Base-by-base conservation (phyloP, 2,888 invertebrate species). In the Spodoptera exigua region DNA sequence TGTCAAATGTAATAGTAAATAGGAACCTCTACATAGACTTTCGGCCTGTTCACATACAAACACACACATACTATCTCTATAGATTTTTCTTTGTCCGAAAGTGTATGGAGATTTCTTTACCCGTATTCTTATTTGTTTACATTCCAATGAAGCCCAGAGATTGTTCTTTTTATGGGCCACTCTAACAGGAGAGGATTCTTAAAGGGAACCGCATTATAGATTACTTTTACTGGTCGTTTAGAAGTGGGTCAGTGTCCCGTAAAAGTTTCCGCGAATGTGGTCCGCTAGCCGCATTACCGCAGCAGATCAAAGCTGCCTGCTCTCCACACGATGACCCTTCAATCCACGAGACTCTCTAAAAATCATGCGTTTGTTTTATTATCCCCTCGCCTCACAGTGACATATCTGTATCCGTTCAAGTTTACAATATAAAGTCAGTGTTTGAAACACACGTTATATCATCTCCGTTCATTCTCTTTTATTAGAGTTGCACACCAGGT, bases 181-280 rank as follows among this genome's bases (percentile, higher is more conserved):
- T 69, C 52, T 75, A 67, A 66, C 68, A 63, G 61, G 68, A 66
- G 43, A 69, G 58, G 65, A 78, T 83, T 84, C 84, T 85, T 86
- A 76, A 84, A 83, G 84, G 81, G 82, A 70, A 70, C 74, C 82
- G 79, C 70, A 82, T 86, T 84, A 85, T 71, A 75, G 78, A 85
- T 82, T 84, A 85, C 84, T 88, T 88, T 83, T 83, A 82, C 79
- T 74, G 77, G 69, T 79, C 71, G 86, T 88, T 90, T 80, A 89
- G 90, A 91, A 88, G 91, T 89, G 85, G 88, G 86, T 88, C 89
- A 90, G 88, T 87, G 91, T 92, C 89, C 91, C 93, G 93, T 91
- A 82, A 93, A 92, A 90, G 89, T 90, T 92, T 90, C 88, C 88
- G 84, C 86, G 83, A 87, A 80, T 87, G 85, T 88, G 91, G 89